A percentile compares a stretch with the other conserved stretches of the same genome.
Evolutionary conservation across 1,140 invertebrate genomes (phyloP).

Genomic region (Hetaerina americana): DNA sequence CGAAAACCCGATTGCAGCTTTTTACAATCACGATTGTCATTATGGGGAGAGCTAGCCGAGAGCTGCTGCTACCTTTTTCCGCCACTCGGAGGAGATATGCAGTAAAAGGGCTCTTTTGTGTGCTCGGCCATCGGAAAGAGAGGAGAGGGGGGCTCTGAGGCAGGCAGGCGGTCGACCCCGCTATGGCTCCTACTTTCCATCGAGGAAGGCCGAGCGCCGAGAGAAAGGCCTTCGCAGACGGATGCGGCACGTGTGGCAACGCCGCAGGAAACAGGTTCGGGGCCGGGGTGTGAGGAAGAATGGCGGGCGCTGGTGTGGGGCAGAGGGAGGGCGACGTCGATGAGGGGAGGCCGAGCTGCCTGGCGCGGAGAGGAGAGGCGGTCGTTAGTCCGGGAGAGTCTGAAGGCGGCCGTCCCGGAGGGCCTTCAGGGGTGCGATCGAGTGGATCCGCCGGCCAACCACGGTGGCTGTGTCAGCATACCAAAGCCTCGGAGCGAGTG

Average conservation of each 20-base stretch:
- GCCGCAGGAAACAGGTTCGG: not conserved
- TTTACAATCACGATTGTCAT: too few relatives aligned
- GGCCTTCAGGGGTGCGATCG: not conserved
- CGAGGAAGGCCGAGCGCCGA: not conserved
- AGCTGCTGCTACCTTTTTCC: too few relatives aligned
- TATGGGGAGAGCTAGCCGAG: too few relatives aligned
- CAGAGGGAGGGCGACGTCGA: too few relatives aligned
- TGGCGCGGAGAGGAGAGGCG: too few relatives aligned
- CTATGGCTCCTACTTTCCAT: not conserved
- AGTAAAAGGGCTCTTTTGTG: too few relatives aligned
- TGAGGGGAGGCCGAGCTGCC: too few relatives aligned
- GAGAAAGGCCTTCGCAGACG: not conserved
- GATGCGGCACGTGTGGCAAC: not conserved
- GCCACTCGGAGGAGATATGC: too few relatives aligned
- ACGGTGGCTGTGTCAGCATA: too few relatives aligned
- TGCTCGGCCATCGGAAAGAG: not conserved
- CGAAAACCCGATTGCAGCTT: too few relatives aligned
- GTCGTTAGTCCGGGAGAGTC: not conserved
- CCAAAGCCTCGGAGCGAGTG: not conserved
- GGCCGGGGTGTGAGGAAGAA: not conserved
- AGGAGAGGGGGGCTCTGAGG: too few relatives aligned
- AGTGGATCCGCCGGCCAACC: not conserved
- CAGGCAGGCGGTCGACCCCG: not conserved
- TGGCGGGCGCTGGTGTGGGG: not conserved
- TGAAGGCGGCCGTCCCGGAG: not conserved